Conservation (phyloP, 2,113 vertebrate genomes). For the Pristiophorus japonicus region DNA sequence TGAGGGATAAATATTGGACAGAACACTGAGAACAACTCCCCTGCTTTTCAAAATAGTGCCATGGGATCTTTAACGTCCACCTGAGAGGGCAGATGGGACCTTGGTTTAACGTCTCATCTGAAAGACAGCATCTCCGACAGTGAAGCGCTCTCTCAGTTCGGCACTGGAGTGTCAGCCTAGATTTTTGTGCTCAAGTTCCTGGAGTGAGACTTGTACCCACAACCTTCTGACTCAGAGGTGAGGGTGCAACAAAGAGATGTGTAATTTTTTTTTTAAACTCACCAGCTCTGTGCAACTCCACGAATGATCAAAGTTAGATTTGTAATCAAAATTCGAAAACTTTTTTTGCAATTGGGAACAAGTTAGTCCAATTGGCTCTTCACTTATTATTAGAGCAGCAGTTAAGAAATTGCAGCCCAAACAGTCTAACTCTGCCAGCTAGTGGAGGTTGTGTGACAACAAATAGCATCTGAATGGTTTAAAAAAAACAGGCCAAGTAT, state of each 20-base stretch:
- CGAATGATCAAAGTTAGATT: not conserved
- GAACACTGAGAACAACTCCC: no score
- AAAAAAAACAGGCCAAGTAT: not conserved
- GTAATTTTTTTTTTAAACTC: not conserved
- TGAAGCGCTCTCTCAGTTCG: no score
- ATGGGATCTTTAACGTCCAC: no score
- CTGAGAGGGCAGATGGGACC: no score
- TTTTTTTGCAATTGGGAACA: not conserved
- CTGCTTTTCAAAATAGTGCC: no score
- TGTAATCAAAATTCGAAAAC: not conserved
- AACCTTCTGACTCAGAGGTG: not conserved
- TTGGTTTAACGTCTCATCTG: no score
- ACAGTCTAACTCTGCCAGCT: conserved; percentile 6
- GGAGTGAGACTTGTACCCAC: no score
- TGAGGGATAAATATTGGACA: no score
- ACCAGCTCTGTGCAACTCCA: not conserved
- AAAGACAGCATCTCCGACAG: no score
- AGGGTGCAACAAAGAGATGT: not conserved
- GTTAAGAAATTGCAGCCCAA: not conserved
- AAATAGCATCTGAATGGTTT: not conserved
- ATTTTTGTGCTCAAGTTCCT: no score
- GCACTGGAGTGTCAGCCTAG: no score
- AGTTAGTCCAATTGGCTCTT: not conserved
- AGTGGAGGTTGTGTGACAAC: not conserved
- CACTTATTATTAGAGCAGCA: not conserved